Evolutionary conservation across 2,888 invertebrate genomes (phyloP).

Genomic region (Panorpa germanica): DNA sequence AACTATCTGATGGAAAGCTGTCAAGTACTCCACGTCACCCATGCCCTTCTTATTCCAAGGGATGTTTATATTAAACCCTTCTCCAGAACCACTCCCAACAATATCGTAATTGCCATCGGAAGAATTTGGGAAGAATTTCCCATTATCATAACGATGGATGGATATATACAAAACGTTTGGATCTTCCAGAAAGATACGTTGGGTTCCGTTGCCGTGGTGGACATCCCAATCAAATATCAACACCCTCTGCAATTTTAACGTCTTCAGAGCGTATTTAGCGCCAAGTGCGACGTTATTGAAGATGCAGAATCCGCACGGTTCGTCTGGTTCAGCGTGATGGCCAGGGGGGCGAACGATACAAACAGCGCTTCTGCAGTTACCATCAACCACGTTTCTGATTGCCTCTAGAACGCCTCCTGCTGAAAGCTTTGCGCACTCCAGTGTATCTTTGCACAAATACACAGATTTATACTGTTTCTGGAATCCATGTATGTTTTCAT

Average conservation of each 20-base stretch:
- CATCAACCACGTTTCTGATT: constrained; percentile 48
- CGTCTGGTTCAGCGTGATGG: constrained; percentile 64
- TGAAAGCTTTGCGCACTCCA: constrained; percentile 51
- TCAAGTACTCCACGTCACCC: constrained; percentile 77
- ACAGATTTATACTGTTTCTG: constrained; percentile 39
- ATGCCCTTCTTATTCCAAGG: constrained; percentile 86
- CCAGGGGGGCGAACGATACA: constrained; percentile 82
- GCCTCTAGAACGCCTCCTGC: constrained; percentile 60
- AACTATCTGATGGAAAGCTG: constrained; percentile 73
- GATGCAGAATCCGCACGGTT: constrained; percentile 77
- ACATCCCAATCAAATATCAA: constrained; percentile 89
- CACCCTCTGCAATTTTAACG: constrained; percentile 32
- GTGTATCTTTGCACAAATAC: constrained; percentile 46
- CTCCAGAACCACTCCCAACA: constrained; percentile 45
- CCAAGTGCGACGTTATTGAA: constrained; percentile 75
- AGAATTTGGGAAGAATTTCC: constrained; percentile 70
- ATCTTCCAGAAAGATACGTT: constrained; percentile 57
- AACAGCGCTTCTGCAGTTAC: constrained; percentile 46
- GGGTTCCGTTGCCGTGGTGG: constrained; percentile 90
- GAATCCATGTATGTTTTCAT: constrained; percentile 24
- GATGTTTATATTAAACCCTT: constrained; percentile 81
- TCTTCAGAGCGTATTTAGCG: constrained; percentile 52
- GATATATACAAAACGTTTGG: constrained; percentile 75
- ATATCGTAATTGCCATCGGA: constrained; percentile 34
- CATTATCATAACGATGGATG: constrained; percentile 80